Evolutionary conservation across 2,888 invertebrate genomes (phyloP).

Genomic region (Amphipoea lucens): DNA sequence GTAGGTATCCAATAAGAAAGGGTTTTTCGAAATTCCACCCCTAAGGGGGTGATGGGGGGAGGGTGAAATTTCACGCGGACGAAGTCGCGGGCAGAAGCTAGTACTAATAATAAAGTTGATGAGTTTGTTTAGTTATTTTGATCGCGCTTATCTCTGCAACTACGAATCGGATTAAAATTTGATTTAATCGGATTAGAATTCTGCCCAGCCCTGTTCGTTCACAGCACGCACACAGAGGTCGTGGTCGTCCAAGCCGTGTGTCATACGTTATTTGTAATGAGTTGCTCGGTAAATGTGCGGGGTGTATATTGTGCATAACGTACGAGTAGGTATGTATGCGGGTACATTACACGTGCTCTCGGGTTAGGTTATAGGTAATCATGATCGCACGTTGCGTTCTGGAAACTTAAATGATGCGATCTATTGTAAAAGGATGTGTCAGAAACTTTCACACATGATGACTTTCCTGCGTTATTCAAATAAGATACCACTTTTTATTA

Average conservation of each 20-base stretch:
- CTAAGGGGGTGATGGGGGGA: no score
- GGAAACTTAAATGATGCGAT: constrained; percentile 14
- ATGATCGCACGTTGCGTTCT: constrained; percentile 16
- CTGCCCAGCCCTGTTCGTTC: constrained; percentile 13
- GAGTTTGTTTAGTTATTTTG: no score
- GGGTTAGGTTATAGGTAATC: neutral
- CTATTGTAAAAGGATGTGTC: neutral
- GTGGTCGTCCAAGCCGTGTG: constrained; percentile 3
- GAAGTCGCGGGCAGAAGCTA: no score
- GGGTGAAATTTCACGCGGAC: no score
- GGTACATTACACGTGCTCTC: constrained; percentile 29
- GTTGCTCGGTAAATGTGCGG: constrained; percentile 9
- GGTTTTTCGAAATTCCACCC: no score
- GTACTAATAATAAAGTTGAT: no score
- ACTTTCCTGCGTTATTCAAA: neutral
- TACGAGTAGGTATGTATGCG: constrained; percentile 1
- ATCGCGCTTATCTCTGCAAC: no score
- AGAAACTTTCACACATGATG: neutral
- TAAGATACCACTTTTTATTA: neutral
- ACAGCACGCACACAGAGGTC: constrained; percentile 22
- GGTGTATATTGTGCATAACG: neutral
- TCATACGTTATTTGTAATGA: constrained; percentile 6
- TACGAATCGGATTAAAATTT: no score
- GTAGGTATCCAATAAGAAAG: no score
- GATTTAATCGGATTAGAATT: no score